Evolutionary conservation across 2,888 invertebrate species (phyloP).

Genomic region (Campoplex nolae): DNA sequence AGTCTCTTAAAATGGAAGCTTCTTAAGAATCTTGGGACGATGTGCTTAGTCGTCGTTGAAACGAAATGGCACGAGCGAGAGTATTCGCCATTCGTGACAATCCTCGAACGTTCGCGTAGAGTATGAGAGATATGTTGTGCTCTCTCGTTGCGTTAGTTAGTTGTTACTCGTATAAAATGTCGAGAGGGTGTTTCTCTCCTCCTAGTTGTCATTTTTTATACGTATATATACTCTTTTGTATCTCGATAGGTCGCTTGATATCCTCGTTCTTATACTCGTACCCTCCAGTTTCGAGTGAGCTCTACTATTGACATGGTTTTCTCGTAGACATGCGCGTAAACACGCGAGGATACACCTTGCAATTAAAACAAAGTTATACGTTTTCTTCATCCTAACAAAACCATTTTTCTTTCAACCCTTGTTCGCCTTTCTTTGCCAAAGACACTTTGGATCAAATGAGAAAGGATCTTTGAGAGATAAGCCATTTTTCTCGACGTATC

Average conservation of each 20-base stretch:
- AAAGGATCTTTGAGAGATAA: background rate
- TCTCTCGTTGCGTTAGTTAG: conserved; percentile 70
- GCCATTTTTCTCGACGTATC: too few species aligned
- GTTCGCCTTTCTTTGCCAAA: background rate
- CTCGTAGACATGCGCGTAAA: background rate
- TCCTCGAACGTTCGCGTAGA: conserved; percentile 32
- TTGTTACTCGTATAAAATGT: conserved; percentile 74
- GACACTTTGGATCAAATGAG: background rate
- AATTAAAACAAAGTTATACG: background rate
- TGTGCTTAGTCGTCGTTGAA: conserved; percentile 20
- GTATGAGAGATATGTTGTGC: background rate
- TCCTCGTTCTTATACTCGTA: conserved; percentile 19
- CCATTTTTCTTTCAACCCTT: background rate
- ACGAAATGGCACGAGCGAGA: conserved; percentile 24
- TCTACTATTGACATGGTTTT: conserved; percentile 60
- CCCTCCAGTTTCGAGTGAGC: background rate
- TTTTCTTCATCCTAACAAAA: background rate
- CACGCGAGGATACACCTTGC: background rate
- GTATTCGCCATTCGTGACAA: conserved; percentile 25
- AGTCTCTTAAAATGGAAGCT: conserved; percentile 74
- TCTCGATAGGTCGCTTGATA: conserved; percentile 35
- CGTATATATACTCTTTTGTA: background rate
- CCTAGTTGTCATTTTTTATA: conserved; percentile 26
- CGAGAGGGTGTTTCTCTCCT: conserved; percentile 74
- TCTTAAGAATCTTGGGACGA: conserved; percentile 73